Conservation (phyloP, 1,140 invertebrate species). For the Diorhabda sublineata region DNA sequence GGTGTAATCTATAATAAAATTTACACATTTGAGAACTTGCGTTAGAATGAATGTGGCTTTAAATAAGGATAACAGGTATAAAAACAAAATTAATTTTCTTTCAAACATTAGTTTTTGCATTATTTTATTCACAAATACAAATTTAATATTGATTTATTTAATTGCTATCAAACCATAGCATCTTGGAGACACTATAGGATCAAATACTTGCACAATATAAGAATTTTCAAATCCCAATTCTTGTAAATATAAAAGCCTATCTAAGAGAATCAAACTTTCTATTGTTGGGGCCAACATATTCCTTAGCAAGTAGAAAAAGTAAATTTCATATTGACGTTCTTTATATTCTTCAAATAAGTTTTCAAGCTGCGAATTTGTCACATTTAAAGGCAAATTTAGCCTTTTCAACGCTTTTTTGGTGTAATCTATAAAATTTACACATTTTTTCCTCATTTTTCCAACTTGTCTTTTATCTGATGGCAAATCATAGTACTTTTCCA, state of each 20-base stretch:
- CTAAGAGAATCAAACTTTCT: conserved; percentile 79
- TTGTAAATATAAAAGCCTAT: conserved; percentile 74
- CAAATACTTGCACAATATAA: conserved; percentile 69
- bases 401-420: conserved; percentile 58
- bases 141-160: conserved; percentile 33
- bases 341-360: conserved; percentile 46
- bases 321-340: conserved; percentile 59
- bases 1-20: conserved; percentile 61
- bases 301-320: conserved; percentile 77
- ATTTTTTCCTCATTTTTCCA: conserved; percentile 53
- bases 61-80: too few species aligned
- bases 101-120: too few species aligned
- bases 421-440: conserved; percentile 61
- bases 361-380: conserved; percentile 49
- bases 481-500: conserved; percentile 46
- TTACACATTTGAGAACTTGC: conserved; percentile 46
- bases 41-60: too few species aligned
- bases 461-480: conserved; percentile 45
- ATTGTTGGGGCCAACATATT: conserved; percentile 76
- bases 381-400: conserved; percentile 46
- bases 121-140: too few species aligned
- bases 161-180: conserved; percentile 68
- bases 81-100: too few species aligned
- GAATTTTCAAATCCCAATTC: conserved; percentile 62
- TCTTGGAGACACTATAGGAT: conserved; percentile 71